Percentiles rank a stretch among this genome's conserved stretches.
phyloP scores from a whole-genome alignment of 2,797 vertebrate genomes.

The Poeciliopsis infans region DNA sequence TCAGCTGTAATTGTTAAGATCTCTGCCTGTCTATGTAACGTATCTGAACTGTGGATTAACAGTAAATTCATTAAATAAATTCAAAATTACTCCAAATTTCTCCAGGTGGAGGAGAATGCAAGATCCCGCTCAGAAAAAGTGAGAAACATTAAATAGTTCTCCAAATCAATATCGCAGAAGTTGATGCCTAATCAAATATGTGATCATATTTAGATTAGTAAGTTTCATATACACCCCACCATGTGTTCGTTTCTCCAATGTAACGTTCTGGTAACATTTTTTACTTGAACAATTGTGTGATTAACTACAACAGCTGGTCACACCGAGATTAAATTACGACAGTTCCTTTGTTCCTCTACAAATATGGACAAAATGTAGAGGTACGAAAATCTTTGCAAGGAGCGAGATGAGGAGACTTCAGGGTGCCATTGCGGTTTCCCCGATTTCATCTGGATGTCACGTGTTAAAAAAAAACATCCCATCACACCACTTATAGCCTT shows the following conservation, averaged over 20 bases:
- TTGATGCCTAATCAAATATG: not conserved
- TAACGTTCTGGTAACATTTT: not conserved
- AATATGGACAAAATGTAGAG: not conserved
- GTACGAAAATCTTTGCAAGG: not conserved
- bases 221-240: not conserved
- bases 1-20: not conserved
- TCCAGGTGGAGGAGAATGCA: not conserved
- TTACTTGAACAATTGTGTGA: not conserved
- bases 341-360: no score
- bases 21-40: not conserved
- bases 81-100: not conserved
- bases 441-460: conserved; percentile 33
- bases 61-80: not conserved
- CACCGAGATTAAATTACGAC: not conserved
- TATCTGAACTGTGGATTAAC: no score
- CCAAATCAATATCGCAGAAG: not conserved
- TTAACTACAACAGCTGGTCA: not conserved
- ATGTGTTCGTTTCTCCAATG: not conserved
- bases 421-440: not conserved
- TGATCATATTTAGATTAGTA: not conserved
- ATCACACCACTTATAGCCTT: conserved; percentile 69
- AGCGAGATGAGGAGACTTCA: not conserved
- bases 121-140: no score
- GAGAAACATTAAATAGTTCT: no score
- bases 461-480: conserved; percentile 59